Base-by-base conservation (phyloP, 2,888 invertebrate species). In the Nomada ferruginata region DNA sequence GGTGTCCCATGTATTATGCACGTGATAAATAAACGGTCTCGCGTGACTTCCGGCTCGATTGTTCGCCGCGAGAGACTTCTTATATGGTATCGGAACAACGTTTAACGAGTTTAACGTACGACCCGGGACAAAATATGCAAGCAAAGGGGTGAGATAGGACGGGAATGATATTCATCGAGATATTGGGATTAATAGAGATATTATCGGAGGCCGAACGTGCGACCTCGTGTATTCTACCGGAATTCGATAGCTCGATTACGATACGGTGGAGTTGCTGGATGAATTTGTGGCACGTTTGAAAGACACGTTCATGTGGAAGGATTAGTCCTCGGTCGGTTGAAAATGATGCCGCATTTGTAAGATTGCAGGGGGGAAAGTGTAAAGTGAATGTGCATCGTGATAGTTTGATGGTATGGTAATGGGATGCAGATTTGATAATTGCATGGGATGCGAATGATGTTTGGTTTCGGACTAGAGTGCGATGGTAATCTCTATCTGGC, bases 11-110 rank as follows among this genome's bases (percentile, higher is more conserved):
- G 68, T 73, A 64, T 79, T 73, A 80, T 63, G 20, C 61, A 50
- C 61, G 44, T 50, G 72, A 79, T 80, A 80, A 80, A 80, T 80
- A 80, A 72, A 79, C 61, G 72, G 72, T 18, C 47, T 80, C 80
- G 72, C 80, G 79, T 80, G 80, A 80, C 80, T 72, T 80, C 79
- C 72, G 66, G 79, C 53, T 70, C 59, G 65, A 65, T 79, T 52
- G 60, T 61, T 61, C 50, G 55, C 11, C 47, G 55, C 60, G n/a
- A 65, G 47, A 47, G 11, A 66, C 55, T 44, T 47, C 53, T 50
- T 57, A 11, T 13, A 23, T 29, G 9, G 13, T 36, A 20, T 60
- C 18, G 70, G 52, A 20, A 50, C 47, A n/a, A 15, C 15, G 60
- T 18, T 60, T 18, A 42, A 9, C 36, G 3, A 10, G 20, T 20